Percentiles rank a stretch among this genome's conserved stretches.
Conservation (phyloP, 2,113 vertebrate species). For the Megaptera novaeangliae region DNA sequence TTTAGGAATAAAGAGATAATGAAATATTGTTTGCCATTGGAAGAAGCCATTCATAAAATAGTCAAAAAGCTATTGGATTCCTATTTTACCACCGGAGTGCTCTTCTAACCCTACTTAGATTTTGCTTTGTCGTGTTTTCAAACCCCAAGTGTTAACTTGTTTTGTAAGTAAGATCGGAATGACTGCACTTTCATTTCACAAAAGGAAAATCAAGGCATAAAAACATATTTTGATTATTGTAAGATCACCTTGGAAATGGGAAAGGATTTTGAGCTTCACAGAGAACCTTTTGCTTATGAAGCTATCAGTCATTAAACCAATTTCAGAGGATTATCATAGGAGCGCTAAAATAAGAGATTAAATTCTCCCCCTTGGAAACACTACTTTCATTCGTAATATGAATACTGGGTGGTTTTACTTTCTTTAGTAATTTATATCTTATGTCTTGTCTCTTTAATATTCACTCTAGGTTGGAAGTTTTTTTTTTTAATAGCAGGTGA, state of each 20-base stretch:
- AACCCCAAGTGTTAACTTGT: neutral
- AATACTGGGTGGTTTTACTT: neutral
- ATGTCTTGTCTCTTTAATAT: neutral
- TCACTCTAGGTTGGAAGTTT: neutral
- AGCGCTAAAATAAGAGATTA: conserved; percentile 1
- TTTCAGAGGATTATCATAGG: conserved; percentile 32
- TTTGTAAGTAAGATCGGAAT: conserved; percentile 12
- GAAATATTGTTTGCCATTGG: neutral
- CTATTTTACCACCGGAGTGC: neutral
- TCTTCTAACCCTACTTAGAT: neutral
- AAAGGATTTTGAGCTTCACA: conserved; percentile 28
- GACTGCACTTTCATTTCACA: neutral
- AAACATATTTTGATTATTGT: neutral
- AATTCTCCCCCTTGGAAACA: neutral
- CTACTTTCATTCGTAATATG: neutral
- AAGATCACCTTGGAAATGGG: neutral
- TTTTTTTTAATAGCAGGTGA: neutral
- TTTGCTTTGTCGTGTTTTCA: conserved; percentile 5
- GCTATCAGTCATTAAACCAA: neutral
- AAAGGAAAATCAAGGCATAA: conserved; percentile 10
- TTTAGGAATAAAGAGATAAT: neutral
- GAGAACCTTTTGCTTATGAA: conserved; percentile 27
- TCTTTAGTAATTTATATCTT: conserved; percentile 14
- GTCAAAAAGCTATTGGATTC: neutral
- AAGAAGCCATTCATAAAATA: neutral